phyloP scores from a whole-genome alignment of 2,113 vertebrate species.

The Falcunculus frontatus region DNA sequence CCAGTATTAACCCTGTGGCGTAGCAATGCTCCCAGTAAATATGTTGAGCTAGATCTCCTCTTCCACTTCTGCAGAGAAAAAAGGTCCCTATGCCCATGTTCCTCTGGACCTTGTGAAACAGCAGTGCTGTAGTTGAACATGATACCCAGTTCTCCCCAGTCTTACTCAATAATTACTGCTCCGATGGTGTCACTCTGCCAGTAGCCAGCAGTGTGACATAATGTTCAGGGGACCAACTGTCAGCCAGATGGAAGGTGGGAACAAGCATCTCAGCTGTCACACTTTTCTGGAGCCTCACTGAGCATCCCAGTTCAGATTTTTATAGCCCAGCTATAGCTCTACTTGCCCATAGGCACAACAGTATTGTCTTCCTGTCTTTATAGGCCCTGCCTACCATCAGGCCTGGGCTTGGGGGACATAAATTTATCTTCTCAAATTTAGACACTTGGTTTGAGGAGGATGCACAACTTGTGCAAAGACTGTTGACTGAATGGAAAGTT shows the following conservation, averaged over 20 bases:
- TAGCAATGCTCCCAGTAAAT: not conserved
- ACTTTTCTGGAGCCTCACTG: not conserved
- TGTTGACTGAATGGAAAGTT: not conserved
- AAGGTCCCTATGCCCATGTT: accelerated
- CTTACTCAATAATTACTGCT: not conserved
- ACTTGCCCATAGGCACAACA: not conserved
- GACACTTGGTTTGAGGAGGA: not conserved
- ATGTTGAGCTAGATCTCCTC: not conserved
- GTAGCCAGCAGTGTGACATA: not conserved
- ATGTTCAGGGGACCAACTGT: not conserved
- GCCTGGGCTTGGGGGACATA: not conserved
- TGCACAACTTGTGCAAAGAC: not conserved
- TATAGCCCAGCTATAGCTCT: accelerated
- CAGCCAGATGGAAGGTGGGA: not conserved
- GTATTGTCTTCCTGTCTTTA: not conserved
- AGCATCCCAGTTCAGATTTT: not conserved
- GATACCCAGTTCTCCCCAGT: not conserved
- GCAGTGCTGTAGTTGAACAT: not conserved
- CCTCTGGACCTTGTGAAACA: not conserved
- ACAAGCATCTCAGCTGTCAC: not conserved
- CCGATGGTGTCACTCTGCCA: not conserved
- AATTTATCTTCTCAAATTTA: not conserved
- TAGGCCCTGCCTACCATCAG: not conserved
- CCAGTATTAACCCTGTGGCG: not conserved
- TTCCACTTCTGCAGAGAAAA: not conserved